Base-by-base conservation (phyloP, 23 tunicate species). In the Botrylloides violaceus region DNA sequence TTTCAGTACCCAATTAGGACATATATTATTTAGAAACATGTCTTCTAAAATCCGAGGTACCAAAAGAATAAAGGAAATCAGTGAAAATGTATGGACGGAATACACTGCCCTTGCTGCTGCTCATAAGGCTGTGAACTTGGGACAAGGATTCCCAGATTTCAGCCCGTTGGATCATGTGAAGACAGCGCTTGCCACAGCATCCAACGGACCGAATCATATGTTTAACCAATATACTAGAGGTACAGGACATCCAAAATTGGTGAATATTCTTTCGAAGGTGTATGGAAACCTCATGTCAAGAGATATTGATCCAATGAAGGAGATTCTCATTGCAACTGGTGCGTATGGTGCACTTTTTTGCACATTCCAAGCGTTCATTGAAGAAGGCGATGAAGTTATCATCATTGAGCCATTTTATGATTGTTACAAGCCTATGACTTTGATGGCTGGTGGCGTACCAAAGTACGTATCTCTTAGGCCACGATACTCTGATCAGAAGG, bases 141-240 rank as follows among this genome's bases (percentile, higher is more conserved):
- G 98, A 3, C 98, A 93, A 68, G 99, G 99, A 4, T 95, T 95
- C 66, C 99, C 99, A 20, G 95, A 87, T 61, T 95, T 95, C 64
- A 71, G 78, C 34, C 99, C 99, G 7, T 84, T 84, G 1, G 72
- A 71, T 24, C 84, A 86, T 36, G 85, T 95, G 6, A 85, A 77
- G 29, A 66, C 85, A 64, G 84, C 80, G 0, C 55, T 93, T 32
- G 47, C 79, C n/a, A 62, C 66, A 29, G 77, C 72, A 26, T 56
- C 71, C 12, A 59, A 61, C 26, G 58, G 61, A 3, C 70, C 32
- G 27, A 70, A 72, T 62, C 70, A 82, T 47, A 66, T 92, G 83
- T 63, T 78, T 4, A 80, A 95, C 58, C 99, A 95, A 38, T 95
- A 95, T 47, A 87, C 99, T 24, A 74, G 99, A 38, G 99, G 87